Evolutionary conservation across 2,113 vertebrate species (phyloP), one percentile per base, ranked within the genome.

Genomic region (Etheostoma cragini): DNA sequence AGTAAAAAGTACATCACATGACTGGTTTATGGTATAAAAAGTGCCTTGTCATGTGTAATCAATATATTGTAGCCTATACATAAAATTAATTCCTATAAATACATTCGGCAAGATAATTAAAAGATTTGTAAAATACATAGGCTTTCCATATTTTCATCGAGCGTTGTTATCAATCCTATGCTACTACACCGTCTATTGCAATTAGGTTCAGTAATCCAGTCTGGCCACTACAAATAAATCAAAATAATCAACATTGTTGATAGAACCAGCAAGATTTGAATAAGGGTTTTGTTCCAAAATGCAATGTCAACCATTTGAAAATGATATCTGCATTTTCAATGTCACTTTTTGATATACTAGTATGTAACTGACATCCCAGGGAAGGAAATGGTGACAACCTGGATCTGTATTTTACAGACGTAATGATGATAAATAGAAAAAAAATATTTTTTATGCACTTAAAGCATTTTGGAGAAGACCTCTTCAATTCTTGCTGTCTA

Each of bases 11-110:
- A 76, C 70, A 65, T 10, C 33, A 52, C 60, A 50, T 21, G 66
- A 78, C 47, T 45, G 65, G 17, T 63, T 58, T 69, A 62, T 72
- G 62, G 19, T 90, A 81, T 78, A 81, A 88, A 93, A 93, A 91
- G 76, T 85, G 83, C 67, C 70, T 76, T 49, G 35, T 75, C 57
- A 58, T 75, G 57, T 56, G 38, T 83, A 50, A 64, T 80, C 70
- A 78, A 64, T 70, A 83, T 64, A 78, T 74, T 69, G 21, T 66
- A 64, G 24, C 53, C 49, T 73, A 67, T 75, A 83, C 24, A 49
- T 58, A 65, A 63, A 83, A 82, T 46, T 1, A 65, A 68, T 70
- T 76, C 38, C 72, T 81, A 70, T 88, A 90, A 85, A 90, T 85
- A 89, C 38, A 46, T 45, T 81, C 22, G 13, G 83, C 45, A 81